Evolutionary conservation across 2,797 vertebrate species (phyloP).

Genomic region (Acestrorhynchus altus): DNA sequence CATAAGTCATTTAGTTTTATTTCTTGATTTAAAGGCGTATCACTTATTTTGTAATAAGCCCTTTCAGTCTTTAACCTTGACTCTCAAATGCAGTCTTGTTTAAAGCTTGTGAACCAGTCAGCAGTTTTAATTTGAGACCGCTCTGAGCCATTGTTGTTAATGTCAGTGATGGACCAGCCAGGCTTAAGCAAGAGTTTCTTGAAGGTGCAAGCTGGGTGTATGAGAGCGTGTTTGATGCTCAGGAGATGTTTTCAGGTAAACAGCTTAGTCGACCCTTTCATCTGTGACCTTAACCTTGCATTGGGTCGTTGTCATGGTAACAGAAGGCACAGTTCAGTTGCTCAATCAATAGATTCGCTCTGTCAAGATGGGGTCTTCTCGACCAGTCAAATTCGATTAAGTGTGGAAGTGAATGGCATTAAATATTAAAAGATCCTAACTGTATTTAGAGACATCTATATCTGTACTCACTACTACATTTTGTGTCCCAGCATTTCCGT

Average conservation of each 20-base stretch:
- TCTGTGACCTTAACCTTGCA: slow-evolving; percentile 34
- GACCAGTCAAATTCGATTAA: slow-evolving; percentile 45
- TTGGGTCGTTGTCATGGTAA: slow-evolving; percentile 45
- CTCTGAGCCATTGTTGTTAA: background rate
- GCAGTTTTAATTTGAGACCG: background rate
- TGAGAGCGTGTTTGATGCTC: background rate
- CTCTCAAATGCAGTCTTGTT: background rate
- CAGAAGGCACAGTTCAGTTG: slow-evolving; percentile 24
- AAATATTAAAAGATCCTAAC: slow-evolving; percentile 52
- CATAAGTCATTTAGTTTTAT: background rate
- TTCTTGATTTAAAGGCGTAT: background rate
- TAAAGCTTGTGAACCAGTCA: background rate
- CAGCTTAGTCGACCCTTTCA: slow-evolving; percentile 20
- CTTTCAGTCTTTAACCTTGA: background rate
- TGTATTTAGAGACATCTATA: background rate
- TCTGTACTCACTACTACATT: background rate
- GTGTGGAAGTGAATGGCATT: slow-evolving; percentile 28
- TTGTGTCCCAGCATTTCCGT: background rate
- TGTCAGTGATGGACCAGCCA: background rate
- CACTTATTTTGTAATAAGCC: no score
- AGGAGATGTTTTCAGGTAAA: slow-evolving; percentile 28
- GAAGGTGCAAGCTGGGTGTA: background rate
- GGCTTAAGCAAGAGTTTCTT: background rate
- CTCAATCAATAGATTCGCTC: slow-evolving; percentile 45
- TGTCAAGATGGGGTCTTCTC: slow-evolving; percentile 19